phyloP scores from a whole-genome alignment of 2,113 vertebrate species.

The Stegastes partitus region DNA sequence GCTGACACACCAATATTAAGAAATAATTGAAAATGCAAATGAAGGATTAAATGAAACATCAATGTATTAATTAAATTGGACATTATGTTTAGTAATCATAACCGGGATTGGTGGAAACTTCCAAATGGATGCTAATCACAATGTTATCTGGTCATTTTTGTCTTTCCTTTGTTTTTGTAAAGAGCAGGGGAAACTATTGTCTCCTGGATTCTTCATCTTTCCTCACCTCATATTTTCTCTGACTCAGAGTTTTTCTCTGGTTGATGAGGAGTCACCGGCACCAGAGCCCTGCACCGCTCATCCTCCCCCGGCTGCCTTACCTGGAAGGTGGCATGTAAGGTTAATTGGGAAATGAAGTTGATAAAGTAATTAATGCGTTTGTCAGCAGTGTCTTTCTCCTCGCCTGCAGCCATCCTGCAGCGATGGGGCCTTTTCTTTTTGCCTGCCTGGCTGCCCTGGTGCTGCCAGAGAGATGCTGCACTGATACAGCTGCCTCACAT shows the following conservation, averaged over 20 bases:
- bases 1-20: slow-evolving; percentile 41
- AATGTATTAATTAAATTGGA: slow-evolving; percentile 67
- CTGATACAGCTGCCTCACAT: slow-evolving; percentile 64
- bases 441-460: slow-evolving; percentile 58
- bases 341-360: slow-evolving; percentile 83
- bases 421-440: slow-evolving; percentile 39
- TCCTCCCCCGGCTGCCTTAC: slow-evolving; percentile 62
- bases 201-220: slow-evolving; percentile 48
- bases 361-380: slow-evolving; percentile 85
- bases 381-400: slow-evolving; percentile 83
- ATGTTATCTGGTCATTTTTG: slow-evolving; percentile 68
- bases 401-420: slow-evolving; percentile 62
- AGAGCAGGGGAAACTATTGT: slow-evolving; percentile 66
- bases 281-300: slow-evolving; percentile 25
- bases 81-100: slow-evolving; percentile 65
- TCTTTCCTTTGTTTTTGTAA: slow-evolving; percentile 49
- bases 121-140: slow-evolving; percentile 54
- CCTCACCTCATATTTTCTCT: slow-evolving; percentile 53
- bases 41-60: slow-evolving; percentile 50
- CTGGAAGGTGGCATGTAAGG: slow-evolving; percentile 78
- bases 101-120: slow-evolving; percentile 27
- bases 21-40: slow-evolving; percentile 64
- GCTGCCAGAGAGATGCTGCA: slow-evolving; percentile 61
- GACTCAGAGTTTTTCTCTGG: slow-evolving; percentile 31
- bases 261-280: slow-evolving; percentile 49